Percentiles rank a stretch among this genome's conserved stretches.
Evolutionary conservation across 2,888 invertebrate genomes (phyloP).

Genomic region (Phaonia tiefii): DNA sequence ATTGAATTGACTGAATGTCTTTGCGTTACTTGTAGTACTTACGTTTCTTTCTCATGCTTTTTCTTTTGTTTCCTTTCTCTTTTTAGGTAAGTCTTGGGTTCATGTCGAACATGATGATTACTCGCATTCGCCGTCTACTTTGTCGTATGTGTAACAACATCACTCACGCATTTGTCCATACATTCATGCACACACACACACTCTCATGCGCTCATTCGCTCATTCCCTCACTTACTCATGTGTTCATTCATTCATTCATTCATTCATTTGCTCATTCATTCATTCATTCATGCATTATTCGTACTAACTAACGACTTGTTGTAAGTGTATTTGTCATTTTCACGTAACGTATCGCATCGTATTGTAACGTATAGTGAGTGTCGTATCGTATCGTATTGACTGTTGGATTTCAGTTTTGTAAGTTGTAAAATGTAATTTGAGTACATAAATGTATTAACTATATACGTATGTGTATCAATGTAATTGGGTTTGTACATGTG

Average conservation of each 20-base stretch:
- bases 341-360: constrained; percentile 11
- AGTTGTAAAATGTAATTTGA: constrained; percentile 43
- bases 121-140: background rate
- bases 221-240: too few relatives aligned
- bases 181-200: background rate
- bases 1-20: constrained; percentile 12
- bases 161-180: background rate
- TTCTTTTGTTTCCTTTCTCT: constrained; percentile 38
- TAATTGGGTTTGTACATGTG: constrained; percentile 31
- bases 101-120: constrained; percentile 20
- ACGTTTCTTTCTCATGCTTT: too few relatives aligned
- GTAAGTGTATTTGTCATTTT: constrained; percentile 25
- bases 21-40: too few relatives aligned
- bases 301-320: too few relatives aligned
- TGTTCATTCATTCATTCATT: background rate
- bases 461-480: background rate
- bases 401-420: constrained; percentile 40
- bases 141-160: constrained; percentile 18
- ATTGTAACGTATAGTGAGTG: too few relatives aligned
- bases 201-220: background rate
- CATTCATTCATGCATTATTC: background rate
- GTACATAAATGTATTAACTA: background rate
- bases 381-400: background rate
- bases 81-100: constrained; percentile 63
- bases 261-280: background rate